A percentile compares a stretch with the other conserved stretches of the same genome.
phyloP scores from a whole-genome alignment of 2,797 vertebrate genomes.

The Eospalax fontanierii region DNA sequence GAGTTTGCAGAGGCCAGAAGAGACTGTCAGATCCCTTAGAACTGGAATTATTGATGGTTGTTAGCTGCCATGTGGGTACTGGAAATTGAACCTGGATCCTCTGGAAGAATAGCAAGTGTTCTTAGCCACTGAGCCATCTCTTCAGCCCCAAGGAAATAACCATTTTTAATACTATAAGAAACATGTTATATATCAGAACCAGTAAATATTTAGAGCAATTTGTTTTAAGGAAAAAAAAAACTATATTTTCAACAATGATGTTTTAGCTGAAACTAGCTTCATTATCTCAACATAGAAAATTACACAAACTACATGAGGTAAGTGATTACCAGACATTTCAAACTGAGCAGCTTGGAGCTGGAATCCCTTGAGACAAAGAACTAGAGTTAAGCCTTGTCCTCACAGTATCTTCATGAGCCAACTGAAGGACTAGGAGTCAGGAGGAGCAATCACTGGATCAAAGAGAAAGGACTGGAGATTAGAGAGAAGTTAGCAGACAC shows the following conservation, averaged over 20 bases:
- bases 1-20: too few relatives aligned
- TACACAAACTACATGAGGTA: neutral
- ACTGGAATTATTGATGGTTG: too few relatives aligned
- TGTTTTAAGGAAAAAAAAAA: neutral
- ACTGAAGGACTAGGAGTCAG: neutral
- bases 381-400: neutral
- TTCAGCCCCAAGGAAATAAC: neutral
- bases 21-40: too few relatives aligned
- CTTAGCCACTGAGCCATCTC: too few relatives aligned
- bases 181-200: neutral
- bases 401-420: neutral
- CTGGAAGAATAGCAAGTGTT: too few relatives aligned
- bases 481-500: neutral
- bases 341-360: neutral
- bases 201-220: neutral
- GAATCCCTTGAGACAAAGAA: neutral
- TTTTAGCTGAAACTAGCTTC: neutral
- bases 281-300: neutral
- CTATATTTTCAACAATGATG: neutral
- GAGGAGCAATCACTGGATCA: neutral
- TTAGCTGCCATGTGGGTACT: too few relatives aligned
- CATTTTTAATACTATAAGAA: neutral
- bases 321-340: neutral
- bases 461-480: neutral
- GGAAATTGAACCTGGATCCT: too few relatives aligned